A percentile compares a stretch with the other conserved stretches of the same genome.
Evolutionary conservation across 2,113 vertebrate genomes (phyloP).

Genomic region (Passer domesticus): DNA sequence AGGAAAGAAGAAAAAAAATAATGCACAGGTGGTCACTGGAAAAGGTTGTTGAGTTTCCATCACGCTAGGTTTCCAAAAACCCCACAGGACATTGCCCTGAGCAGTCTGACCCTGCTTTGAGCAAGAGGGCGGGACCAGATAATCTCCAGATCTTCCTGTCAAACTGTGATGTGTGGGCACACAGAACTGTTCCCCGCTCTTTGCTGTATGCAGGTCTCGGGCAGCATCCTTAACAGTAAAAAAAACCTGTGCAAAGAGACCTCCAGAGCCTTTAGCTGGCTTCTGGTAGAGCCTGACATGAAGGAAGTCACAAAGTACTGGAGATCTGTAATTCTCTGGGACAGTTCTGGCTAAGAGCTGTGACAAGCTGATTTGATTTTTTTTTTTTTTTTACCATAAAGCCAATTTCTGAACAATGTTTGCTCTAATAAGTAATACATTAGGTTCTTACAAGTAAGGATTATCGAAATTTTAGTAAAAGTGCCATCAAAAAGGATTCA

Average conservation of each 20-base stretch:
- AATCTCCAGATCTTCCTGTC: not conserved
- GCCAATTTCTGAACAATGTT: not conserved
- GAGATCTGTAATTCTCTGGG: not conserved
- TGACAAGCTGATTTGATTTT: not conserved
- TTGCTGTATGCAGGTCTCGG: not conserved
- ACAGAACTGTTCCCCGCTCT: not conserved
- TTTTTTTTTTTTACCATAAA: too few relatives aligned
- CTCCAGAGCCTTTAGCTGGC: not conserved
- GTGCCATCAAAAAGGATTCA: not conserved
- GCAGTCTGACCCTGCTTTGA: not conserved
- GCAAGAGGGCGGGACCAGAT: not conserved
- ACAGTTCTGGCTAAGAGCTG: not conserved
- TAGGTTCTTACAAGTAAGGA: not conserved
- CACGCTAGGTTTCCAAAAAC: not conserved
- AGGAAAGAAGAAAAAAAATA: not conserved
- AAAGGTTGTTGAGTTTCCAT: not conserved
- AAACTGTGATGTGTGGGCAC: accelerated
- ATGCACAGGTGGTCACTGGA: not conserved
- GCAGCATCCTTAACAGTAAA: not conserved
- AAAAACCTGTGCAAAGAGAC: not conserved
- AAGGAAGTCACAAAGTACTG: not conserved
- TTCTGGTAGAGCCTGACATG: not conserved
- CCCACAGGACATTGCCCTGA: not conserved
- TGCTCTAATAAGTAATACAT: not conserved
- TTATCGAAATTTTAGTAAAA: not conserved